These are phyloP conservation scores for Linurgus olivaceus DNA, from an alignment of 2,797 vertebrate genomes.

Conservation along the genomic window DNA sequence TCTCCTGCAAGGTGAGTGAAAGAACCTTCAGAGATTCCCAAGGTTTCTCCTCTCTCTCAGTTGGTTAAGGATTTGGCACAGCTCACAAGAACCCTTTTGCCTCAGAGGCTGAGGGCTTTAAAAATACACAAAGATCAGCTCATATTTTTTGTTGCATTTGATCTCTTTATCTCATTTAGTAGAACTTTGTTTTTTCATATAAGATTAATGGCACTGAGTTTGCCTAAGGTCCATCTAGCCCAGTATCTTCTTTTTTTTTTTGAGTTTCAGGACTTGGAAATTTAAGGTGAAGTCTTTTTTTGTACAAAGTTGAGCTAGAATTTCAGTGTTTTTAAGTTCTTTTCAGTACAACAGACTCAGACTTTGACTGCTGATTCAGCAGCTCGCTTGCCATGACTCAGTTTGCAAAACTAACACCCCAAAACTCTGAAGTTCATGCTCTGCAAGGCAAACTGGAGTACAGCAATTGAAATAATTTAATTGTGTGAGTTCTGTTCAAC, in stretches of 20 bases:
- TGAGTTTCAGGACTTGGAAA: neutral
- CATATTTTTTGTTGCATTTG: neutral
- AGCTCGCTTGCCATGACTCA: neutral
- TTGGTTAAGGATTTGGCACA: neutral
- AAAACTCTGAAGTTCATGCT: neutral
- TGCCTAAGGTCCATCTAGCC: neutral
- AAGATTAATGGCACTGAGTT: neutral
- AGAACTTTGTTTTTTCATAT: neutral
- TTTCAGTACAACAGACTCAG: neutral
- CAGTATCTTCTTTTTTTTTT: neutral
- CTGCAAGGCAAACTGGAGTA: neutral
- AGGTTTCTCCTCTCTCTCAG: neutral
- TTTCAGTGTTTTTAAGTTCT: neutral
- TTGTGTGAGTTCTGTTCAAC: neutral
- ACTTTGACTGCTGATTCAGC: neutral
- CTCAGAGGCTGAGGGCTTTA: neutral
- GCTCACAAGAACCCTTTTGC: neutral
- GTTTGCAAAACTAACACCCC: neutral
- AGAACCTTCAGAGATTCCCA: neutral
- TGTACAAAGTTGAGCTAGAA: neutral
- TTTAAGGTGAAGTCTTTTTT: neutral
- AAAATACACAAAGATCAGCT: neutral
- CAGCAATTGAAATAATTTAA: neutral
- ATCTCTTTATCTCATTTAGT: neutral
- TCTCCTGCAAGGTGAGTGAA: neutral